Percentiles rank a stretch among this genome's conserved stretches.
These are phyloP conservation scores for Strix uralensis DNA, from an alignment of 2,113 vertebrate species.

Conservation along the genomic window DNA sequence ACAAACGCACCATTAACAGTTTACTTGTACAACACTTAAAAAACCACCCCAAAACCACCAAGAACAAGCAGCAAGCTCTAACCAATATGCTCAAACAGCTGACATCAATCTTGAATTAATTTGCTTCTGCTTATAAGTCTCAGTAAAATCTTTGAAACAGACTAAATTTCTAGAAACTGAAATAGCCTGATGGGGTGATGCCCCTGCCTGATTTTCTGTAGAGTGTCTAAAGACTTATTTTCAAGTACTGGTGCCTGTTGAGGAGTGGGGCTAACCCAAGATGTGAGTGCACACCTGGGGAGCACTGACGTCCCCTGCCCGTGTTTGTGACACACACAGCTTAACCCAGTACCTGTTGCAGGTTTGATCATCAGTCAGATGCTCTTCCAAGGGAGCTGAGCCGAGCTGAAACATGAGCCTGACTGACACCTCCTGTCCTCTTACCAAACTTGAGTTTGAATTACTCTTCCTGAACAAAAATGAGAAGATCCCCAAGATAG, in stretches of 20 bases:
- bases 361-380: background rate
- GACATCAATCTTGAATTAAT: background rate
- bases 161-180: background rate
- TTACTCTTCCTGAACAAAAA: background rate
- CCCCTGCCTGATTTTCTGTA: background rate
- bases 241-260: background rate
- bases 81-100: background rate
- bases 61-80: background rate
- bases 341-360: background rate
- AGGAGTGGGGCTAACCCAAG: background rate
- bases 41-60: background rate
- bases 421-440: background rate
- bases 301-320: accelerated
- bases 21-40: background rate
- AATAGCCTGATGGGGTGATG: background rate
- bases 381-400: background rate
- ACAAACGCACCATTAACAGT: background rate
- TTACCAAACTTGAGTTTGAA: background rate
- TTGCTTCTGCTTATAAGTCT: background rate
- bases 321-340: background rate
- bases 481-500: background rate
- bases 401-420: background rate
- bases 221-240: background rate
- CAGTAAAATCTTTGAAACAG: background rate
- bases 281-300: background rate